Base-by-base conservation (phyloP, 2,888 invertebrate species). In the Ectropis crepuscularia region DNA sequence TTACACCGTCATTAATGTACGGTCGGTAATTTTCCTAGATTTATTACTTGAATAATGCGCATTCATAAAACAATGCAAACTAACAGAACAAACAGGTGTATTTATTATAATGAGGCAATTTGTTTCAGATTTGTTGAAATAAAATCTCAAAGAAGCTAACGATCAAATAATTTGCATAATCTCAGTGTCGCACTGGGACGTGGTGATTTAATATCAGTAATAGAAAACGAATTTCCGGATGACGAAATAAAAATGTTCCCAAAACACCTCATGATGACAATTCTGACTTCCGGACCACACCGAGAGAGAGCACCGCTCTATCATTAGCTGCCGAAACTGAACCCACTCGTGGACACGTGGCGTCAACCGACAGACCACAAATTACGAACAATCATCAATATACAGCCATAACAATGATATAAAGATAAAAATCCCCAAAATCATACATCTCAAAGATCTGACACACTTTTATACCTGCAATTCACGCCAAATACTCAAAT, bases 271-370 rank as follows among this genome's bases (percentile, higher is more conserved):
- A 77, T 80, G 85, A 86, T 87, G 85, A 86, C 88, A 87, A 84
- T 80, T 72, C 78, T 53, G 71, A 90, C 90, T 87, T 91, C 92
- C 92, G 92, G 91, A 86, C 90, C 89, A 87, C 89, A 90, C 89
- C 77, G 76, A 70, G 75, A 71, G 80, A 73, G 66, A 74, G 51
- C 63, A 63, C 66, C 67, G 68, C 83, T 75, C 80, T 85, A 77
- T 87, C 78, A 85, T 87, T 88, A 86, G 74, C 75, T 75, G 77
- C 79, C 82, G 76, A 79, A 80, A 72, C 70, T 72, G 72, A 74
- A 65, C 73, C 71, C 72, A 76, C 73, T 74, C 63, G 74, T 77
- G 77, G 80, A 82, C 86, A 84, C 85, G 86, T 87, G 85, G 83
- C 80, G 76, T 79, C 81, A 76, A 74, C 75, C 70, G 63, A 71